Evolutionary conservation across 1,140 invertebrate species (phyloP), one percentile per base, ranked within the genome.

Genomic region (Brachionus rubens): DNA sequence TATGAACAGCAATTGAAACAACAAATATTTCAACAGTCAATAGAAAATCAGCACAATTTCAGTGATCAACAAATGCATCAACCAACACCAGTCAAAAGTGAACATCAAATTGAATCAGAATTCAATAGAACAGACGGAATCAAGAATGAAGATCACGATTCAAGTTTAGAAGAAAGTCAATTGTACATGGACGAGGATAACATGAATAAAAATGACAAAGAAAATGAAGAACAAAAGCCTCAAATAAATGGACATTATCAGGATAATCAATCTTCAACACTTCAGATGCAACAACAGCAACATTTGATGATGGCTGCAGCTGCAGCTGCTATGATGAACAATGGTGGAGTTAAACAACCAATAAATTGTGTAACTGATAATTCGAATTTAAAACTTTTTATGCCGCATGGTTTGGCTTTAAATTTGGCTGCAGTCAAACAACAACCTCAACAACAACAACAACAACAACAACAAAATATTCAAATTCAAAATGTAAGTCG

Each of bases 181-280:
- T 46, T 65, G 59, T 65, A 65, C 19, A 65, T 65, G 59, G 59
- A 65, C 12, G 59, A 65, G 40, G 59, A 65, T 21, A 46, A 46
- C 24, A 7, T 10, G 9, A 65, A 26, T 41, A 65, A 41, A 65
- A 65, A 65, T 46, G 54, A 59, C 0, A 65, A 26, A n/a, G 3
- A 65, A 65, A 65, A 65, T 40, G 59, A 65, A 26, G 59, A 59
- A 2, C 54, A 52, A 26, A 59, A 33, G 12, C 10, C n/a, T 33
- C 26, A 41, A 65, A 26, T 43, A 14, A 43, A 14, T 65, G 16
- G 14, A 14, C 59, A 43, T n/a, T n/a, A n/a, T 19, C 40, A 65
- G 24, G 10, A 16, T 0, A 33, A 59, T 4, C 30, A 28, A 19
- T 33, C 30, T 9, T 19, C 54, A 7, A 30, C 30, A 0, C 33